These are phyloP conservation scores for mouse (Mus musculus) DNA, from an alignment of 2,113 vertebrate genomes.

Conservation along the genomic window DNA sequence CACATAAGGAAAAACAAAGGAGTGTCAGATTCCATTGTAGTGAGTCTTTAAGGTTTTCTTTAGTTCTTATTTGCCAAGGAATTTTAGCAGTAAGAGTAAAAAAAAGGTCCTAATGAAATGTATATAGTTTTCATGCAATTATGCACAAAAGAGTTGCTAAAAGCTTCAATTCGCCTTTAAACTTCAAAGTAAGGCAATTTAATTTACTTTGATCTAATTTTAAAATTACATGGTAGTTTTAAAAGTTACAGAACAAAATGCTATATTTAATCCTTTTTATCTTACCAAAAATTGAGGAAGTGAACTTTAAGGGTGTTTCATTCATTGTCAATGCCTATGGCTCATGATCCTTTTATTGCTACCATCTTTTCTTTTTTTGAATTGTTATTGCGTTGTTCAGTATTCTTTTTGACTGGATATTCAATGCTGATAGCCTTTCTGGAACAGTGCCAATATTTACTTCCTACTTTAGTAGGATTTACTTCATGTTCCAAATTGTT, in stretches of 20 bases:
- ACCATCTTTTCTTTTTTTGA: not conserved
- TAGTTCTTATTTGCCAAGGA: not conserved
- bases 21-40: not conserved
- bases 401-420: not conserved
- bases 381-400: not conserved
- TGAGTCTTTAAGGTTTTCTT: not conserved
- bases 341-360: not conserved
- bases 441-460: not conserved
- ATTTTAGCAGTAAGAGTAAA: not conserved
- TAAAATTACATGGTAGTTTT: not conserved
- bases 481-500: not conserved
- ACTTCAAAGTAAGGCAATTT: not conserved
- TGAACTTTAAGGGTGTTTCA: not conserved
- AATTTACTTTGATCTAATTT: constrained; percentile 45
- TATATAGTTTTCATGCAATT: not conserved
- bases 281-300: not conserved
- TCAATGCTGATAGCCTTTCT: not conserved
- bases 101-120: not conserved
- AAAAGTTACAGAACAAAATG: not conserved
- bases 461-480: not conserved
- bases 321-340: not conserved
- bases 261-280: not conserved
- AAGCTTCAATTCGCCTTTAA: constrained; percentile 29
- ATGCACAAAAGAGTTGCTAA: constrained; percentile 23
- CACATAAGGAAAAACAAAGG: not conserved